Percentiles rank a stretch among this genome's conserved stretches.
phyloP scores from a whole-genome alignment of 2,888 invertebrate genomes.

The Volucella bombylans region DNA sequence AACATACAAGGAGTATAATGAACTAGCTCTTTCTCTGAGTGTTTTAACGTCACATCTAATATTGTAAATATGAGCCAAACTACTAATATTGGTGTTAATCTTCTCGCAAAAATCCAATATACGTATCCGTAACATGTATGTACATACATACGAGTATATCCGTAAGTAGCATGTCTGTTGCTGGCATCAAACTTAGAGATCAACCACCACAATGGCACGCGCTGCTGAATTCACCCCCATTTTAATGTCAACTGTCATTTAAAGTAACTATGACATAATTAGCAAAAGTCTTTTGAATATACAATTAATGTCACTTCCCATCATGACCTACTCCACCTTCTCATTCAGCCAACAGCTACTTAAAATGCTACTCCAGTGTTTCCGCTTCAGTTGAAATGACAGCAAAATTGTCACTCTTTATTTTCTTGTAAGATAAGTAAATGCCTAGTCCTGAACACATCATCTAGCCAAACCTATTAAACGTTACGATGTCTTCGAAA shows the following conservation, averaged over 20 bases:
- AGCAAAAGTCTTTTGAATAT: slow-evolving; percentile 2
- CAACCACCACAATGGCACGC: too few species aligned
- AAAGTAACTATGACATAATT: not conserved
- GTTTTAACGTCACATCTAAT: too few species aligned
- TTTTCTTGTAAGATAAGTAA: slow-evolving; percentile 48
- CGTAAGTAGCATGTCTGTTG: too few species aligned
- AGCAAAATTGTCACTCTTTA: slow-evolving; percentile 51
- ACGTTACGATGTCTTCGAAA: not conserved
- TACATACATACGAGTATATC: too few species aligned
- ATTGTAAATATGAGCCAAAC: too few species aligned
- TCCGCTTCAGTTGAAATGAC: slow-evolving; percentile 5
- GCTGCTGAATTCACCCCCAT: not conserved
- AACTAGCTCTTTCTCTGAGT: too few species aligned
- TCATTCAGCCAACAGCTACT: slow-evolving; percentile 3
- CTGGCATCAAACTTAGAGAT: too few species aligned
- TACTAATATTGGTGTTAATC: too few species aligned
- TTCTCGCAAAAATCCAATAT: too few species aligned
- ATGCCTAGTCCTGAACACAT: slow-evolving; percentile 15
- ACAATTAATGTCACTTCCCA: slow-evolving; percentile 23
- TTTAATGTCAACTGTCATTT: slow-evolving; percentile 5
- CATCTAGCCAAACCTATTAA: slow-evolving; percentile 7
- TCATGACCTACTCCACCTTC: not conserved
- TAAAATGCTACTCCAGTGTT: slow-evolving; percentile 28
- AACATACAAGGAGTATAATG: too few species aligned
- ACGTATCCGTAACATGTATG: too few species aligned